Evolutionary conservation across 1,140 invertebrate species (phyloP).

Genomic region (Saccostrea cuccullata): DNA sequence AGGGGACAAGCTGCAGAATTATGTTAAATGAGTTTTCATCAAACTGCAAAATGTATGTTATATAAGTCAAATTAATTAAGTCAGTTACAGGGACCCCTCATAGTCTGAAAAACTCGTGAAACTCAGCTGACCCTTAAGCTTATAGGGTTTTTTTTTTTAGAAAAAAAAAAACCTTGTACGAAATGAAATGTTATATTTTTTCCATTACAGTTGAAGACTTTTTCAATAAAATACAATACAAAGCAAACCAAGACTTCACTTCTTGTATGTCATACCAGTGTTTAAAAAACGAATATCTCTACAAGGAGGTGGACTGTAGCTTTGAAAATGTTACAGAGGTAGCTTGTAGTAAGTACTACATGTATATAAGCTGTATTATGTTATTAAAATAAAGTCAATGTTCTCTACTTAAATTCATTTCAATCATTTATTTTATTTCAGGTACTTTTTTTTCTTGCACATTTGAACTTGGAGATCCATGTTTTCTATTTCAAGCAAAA

Average conservation of each 20-base stretch:
- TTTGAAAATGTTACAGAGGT: background rate
- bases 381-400: too few species aligned
- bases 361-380: background rate
- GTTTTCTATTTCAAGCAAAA: background rate
- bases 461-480: background rate
- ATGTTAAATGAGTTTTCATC: too few species aligned
- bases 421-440: background rate
- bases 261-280: background rate
- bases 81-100: too few species aligned
- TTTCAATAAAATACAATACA: background rate
- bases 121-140: too few species aligned
- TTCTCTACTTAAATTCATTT: background rate
- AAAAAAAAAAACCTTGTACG: too few species aligned
- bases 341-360: background rate
- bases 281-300: background rate
- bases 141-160: too few species aligned
- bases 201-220: background rate
- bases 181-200: background rate
- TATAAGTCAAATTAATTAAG: too few species aligned
- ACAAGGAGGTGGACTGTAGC: background rate
- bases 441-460: conserved; percentile 21
- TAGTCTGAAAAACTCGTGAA: too few species aligned
- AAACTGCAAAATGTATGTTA: too few species aligned
- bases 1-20: too few species aligned
- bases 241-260: background rate